Conservation (phyloP, 2,888 invertebrate species). For the Muscina levida region DNA sequence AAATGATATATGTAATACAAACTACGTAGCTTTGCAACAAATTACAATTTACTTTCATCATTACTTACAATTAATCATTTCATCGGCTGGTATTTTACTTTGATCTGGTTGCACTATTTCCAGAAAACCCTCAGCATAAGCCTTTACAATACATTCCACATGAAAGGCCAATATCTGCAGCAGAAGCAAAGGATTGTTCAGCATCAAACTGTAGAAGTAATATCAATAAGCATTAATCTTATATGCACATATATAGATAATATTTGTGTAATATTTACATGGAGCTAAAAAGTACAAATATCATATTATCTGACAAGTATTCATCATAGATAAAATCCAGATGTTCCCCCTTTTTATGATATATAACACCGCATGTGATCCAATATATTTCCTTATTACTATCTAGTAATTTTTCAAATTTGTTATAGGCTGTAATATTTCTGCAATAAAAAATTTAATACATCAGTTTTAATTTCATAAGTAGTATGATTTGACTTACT, state of each 20-base stretch:
- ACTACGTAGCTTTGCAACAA: not conserved
- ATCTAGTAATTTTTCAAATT: constrained; percentile 77
- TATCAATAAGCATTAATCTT: not conserved
- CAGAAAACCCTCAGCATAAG: constrained; percentile 81
- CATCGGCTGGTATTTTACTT: constrained; percentile 78
- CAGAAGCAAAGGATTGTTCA: constrained; percentile 84
- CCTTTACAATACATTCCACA: constrained; percentile 84
- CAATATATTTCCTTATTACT: constrained; percentile 77
- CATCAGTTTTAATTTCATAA: not conserved
- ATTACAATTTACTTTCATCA: not conserved
- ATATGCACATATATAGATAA: constrained; percentile 6
- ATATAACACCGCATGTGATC: constrained; percentile 77
- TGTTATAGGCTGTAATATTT: constrained; percentile 76
- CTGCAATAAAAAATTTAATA: constrained; percentile 62
- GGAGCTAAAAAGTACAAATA: constrained; percentile 78
- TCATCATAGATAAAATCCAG: constrained; percentile 78
- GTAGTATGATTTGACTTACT: constrained; percentile 71
- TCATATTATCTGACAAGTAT: constrained; percentile 78
- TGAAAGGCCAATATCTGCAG: constrained; percentile 85
- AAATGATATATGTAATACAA: not conserved
- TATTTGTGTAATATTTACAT: constrained; percentile 71
- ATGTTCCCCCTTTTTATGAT: constrained; percentile 77
- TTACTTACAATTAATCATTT: constrained; percentile 77
- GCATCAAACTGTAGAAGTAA: constrained; percentile 80
- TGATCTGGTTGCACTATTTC: constrained; percentile 78